These are phyloP conservation scores for Sceliomorpha sp. DNA, from an alignment of 2,888 invertebrate genomes.

Conservation along the genomic window DNA sequence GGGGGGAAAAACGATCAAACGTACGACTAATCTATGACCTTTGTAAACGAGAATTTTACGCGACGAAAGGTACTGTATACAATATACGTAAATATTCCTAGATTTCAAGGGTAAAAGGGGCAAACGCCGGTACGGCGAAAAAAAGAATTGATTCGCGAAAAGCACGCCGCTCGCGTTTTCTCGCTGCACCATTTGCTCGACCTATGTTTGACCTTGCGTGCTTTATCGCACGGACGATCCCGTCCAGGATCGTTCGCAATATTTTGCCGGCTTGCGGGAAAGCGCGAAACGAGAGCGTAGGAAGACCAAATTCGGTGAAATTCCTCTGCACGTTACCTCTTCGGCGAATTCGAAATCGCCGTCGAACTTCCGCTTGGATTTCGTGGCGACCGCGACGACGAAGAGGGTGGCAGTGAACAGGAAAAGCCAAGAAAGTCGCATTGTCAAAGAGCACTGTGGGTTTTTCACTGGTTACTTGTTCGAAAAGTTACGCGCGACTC, in stretches of 20 bases:
- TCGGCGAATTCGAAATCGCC: slow-evolving; percentile 90
- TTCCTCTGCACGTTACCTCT: slow-evolving; percentile 82
- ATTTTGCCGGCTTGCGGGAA: too few species aligned
- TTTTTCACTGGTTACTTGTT: slow-evolving; percentile 22
- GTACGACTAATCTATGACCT: too few species aligned
- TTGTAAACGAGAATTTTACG: too few species aligned
- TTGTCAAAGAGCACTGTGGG: slow-evolving; percentile 59
- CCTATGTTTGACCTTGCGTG: slow-evolving; percentile 36
- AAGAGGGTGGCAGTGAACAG: slow-evolving; percentile 71
- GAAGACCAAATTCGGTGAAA: not conserved
- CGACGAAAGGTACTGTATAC: too few species aligned
- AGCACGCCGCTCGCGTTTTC: slow-evolving; percentile 38
- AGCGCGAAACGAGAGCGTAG: too few species aligned
- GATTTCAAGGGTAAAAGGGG: too few species aligned
- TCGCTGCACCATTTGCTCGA: slow-evolving; percentile 40
- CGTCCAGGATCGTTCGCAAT: slow-evolving; percentile 7
- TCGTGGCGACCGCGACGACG: slow-evolving; percentile 58
- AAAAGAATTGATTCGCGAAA: slow-evolving; percentile 35
- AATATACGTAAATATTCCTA: too few species aligned
- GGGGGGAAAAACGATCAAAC: too few species aligned
- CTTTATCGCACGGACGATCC: not conserved
- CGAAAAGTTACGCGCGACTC: slow-evolving; percentile 7
- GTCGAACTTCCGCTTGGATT: slow-evolving; percentile 87
- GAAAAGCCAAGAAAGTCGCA: slow-evolving; percentile 81
- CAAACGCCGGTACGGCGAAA: slow-evolving; percentile 1